phyloP scores from a whole-genome alignment of 2,888 invertebrate genomes.

The Lepidocyrtinus sp. region DNA sequence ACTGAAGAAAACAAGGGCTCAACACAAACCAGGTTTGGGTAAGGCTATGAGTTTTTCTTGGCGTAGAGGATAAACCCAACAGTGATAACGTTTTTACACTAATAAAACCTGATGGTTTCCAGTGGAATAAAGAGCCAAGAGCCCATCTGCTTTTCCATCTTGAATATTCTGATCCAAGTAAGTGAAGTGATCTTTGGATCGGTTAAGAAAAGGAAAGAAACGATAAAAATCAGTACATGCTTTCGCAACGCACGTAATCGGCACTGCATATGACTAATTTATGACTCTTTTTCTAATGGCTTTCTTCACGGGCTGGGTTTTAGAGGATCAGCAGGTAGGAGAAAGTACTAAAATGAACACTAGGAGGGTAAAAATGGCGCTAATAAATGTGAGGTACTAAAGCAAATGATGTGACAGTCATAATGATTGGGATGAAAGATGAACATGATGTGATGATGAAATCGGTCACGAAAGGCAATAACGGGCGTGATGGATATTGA shows the following conservation, averaged over 20 bases:
- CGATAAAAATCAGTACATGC: conserved; percentile 9
- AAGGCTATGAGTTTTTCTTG: not conserved
- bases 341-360: conserved; percentile 3
- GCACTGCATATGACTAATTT: conserved; percentile 28
- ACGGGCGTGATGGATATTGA: conserved; percentile 5
- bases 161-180: not conserved
- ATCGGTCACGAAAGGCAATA: conserved; percentile 43
- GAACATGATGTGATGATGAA: conserved; percentile 24
- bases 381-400: conserved; percentile 15
- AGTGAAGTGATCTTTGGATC: not conserved
- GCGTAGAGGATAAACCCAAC: conserved; percentile 6
- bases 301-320: conserved; percentile 8
- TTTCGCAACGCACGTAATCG: not conserved
- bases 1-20: not conserved
- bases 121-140: conserved; percentile 1
- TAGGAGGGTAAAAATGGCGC: conserved; percentile 16
- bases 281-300: conserved; percentile 19
- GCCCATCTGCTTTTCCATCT: not conserved
- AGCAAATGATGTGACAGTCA: conserved; percentile 6
- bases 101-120: conserved; percentile 13
- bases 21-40: not conserved
- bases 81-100: conserved; percentile 22
- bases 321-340: not conserved
- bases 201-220: not conserved
- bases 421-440: conserved; percentile 31